A percentile compares a stretch with the other conserved stretches of the same genome.
phyloP scores from a whole-genome alignment of 2,797 vertebrate genomes.

The Adrianichthys oophorus region DNA sequence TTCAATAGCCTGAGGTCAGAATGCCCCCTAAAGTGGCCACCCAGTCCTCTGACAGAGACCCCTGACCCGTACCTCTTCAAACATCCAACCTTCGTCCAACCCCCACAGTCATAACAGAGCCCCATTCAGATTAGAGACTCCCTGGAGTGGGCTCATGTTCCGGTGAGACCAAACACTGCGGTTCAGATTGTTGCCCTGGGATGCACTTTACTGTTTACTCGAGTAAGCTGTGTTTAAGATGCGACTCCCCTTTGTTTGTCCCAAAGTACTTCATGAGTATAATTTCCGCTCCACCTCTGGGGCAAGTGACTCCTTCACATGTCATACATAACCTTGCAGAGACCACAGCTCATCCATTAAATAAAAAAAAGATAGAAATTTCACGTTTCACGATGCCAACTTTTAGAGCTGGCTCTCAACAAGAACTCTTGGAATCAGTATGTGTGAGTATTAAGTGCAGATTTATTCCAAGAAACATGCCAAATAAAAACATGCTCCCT shows the following conservation, averaged over 20 bases:
- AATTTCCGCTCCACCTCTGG: constrained; percentile 50
- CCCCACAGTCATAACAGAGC: constrained; percentile 38
- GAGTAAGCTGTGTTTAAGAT: constrained; percentile 27
- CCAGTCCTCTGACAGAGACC: constrained; percentile 50
- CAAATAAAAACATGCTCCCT: constrained; percentile 36
- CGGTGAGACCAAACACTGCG: constrained; percentile 32
- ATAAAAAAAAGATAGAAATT: constrained; percentile 6
- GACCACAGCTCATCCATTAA: constrained; percentile 17
- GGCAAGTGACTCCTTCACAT: constrained; percentile 32
- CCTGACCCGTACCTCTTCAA: constrained; percentile 45
- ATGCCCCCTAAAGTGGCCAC: constrained; percentile 48
- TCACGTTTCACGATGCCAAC: constrained; percentile 13
- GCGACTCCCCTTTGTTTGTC: constrained; percentile 44
- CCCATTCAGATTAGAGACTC: constrained; percentile 36
- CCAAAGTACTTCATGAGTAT: constrained; percentile 55
- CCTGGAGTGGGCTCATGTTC: constrained; percentile 4
- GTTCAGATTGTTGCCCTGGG: constrained; percentile 34
- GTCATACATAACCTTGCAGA: constrained; percentile 46
- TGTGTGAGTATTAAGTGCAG: constrained; percentile 19
- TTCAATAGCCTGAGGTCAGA: constrained; percentile 22
- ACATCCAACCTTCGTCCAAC: constrained; percentile 43
- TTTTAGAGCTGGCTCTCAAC: constrained; percentile 14
- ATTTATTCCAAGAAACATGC: constrained; percentile 30
- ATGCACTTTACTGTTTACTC: constrained; percentile 31
- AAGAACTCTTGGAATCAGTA: constrained; percentile 24